Base-by-base conservation (phyloP, 1,140 invertebrate genomes). In the Drosophila biarmipes region DNA sequence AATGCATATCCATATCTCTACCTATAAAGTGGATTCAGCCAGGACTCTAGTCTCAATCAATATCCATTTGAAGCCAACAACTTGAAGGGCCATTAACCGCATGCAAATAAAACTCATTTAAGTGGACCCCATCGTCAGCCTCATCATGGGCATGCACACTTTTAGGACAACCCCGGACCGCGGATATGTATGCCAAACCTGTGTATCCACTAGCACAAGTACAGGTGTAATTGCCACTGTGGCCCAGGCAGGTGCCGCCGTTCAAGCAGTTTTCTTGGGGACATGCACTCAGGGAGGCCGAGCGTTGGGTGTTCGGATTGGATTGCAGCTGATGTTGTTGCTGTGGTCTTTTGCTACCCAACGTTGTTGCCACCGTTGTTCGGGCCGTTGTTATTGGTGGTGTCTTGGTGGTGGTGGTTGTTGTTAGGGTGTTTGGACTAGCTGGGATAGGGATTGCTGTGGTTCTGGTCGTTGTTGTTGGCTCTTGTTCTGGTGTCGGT, bases 141-240 rank as follows among this genome's bases (percentile, higher is more conserved):
- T 29, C 24, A 45, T 19, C 31, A 19, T 8, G 6, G 46, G 10
- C 59, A 54, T 42, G 38, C 29, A 59, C 27, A 63, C 72, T 67
- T 78, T 80, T 69, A 63, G 82, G 59, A 80, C 82, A 85, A 85
- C 81, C 82, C 82, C 34, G 62, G 62, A 55, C 21, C 6, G 8
- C 27, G 7, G 29, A 38, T 49, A 34, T 77, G 21, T 64, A 45
- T 59, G 76, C 62, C 82, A 87, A 87, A 95, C 93, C 93, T 81
- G 91, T 91, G 78, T 91, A 94, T 76, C 92, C 93, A 73, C 84
- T 85, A 64, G 90, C 92, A 92, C 94, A 95, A 42, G 92, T 84
- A 89, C 94, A 95, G 43, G 92, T 90, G 80, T 93, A 93, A 76
- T 92, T 92, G 64, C 90, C 91, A 73, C 91, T 90, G 68, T 78